Percentiles rank a stretch among this genome's conserved stretches.
Evolutionary conservation across 1,140 invertebrate genomes (phyloP).

Genomic region (Himalopsyche phryganea): DNA sequence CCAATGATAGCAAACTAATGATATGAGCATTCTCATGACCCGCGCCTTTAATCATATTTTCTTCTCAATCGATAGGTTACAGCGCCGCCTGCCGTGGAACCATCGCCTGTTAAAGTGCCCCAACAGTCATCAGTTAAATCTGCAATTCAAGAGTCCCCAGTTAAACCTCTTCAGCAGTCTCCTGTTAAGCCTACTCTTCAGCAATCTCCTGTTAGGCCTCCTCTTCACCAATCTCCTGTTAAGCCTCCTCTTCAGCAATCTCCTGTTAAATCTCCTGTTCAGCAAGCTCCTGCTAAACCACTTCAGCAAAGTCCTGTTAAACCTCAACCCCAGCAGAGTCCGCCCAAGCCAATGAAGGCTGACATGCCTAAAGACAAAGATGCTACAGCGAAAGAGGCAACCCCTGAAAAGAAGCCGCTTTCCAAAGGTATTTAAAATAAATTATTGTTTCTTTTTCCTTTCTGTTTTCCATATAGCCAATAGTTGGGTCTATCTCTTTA

Average conservation of each 20-base stretch:
- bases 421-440: too few relatives aligned
- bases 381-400: not conserved
- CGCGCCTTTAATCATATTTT: too few relatives aligned
- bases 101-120: too few relatives aligned
- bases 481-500: too few relatives aligned
- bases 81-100: too few relatives aligned
- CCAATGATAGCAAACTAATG: too few relatives aligned
- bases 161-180: not conserved
- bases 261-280: not conserved
- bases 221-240: not conserved
- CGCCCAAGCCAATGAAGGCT: slow-evolving; percentile 1
- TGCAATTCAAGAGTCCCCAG: not conserved
- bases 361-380: not conserved
- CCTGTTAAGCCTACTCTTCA: slow-evolving; percentile 1
- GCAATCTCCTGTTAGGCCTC: not conserved
- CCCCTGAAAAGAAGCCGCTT: not conserved
- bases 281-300: not conserved
- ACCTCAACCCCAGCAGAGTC: not conserved
- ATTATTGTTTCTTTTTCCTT: too few relatives aligned
- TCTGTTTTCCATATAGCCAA: too few relatives aligned
- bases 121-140: not conserved
- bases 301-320: slow-evolving; percentile 2
- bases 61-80: too few relatives aligned
- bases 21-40: too few relatives aligned
- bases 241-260: not conserved